Conservation (phyloP, 1,140 invertebrate species). For the Chlorops oryzae region DNA sequence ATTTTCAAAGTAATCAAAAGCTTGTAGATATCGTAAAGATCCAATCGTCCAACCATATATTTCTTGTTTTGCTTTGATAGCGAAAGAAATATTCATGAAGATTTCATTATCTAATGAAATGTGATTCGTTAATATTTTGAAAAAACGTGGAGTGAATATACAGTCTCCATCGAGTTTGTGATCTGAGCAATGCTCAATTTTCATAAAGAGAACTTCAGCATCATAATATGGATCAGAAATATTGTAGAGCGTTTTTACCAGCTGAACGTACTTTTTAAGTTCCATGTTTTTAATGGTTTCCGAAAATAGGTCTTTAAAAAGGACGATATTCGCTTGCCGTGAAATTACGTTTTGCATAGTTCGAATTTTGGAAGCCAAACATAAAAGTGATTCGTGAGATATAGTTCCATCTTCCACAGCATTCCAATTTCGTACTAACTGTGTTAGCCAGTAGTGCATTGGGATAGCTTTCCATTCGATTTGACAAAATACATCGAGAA, state of each 20-base stretch:
- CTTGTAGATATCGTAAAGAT: no score
- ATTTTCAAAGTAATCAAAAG: no score
- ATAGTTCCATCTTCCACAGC: no score
- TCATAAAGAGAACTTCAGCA: conserved; percentile 11
- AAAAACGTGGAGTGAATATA: conserved; percentile 6
- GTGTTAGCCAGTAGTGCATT: conserved; percentile 24
- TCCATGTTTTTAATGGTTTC: conserved; percentile 9
- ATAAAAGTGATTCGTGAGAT: no score
- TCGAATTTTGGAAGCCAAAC: no score
- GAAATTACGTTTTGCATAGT: conserved; percentile 22
- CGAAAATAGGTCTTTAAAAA: conserved; percentile 17
- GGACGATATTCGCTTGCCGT: conserved; percentile 7
- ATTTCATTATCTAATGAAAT: no score
- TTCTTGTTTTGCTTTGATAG: no score
- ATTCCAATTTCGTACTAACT: conserved; percentile 16
- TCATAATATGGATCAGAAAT: conserved; percentile 19
- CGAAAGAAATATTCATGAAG: no score
- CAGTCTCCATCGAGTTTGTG: no score
- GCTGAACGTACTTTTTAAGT: conserved; percentile 26
- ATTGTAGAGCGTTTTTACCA: conserved; percentile 31
- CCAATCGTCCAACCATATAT: no score
- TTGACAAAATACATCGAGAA: conserved; percentile 19
- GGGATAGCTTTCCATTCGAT: conserved; percentile 34
- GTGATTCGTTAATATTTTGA: conserved; percentile 11
- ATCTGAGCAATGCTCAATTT: conserved; percentile 16